phyloP scores from a whole-genome alignment of 2,888 invertebrate genomes.

The Ametastegia equiseti region DNA sequence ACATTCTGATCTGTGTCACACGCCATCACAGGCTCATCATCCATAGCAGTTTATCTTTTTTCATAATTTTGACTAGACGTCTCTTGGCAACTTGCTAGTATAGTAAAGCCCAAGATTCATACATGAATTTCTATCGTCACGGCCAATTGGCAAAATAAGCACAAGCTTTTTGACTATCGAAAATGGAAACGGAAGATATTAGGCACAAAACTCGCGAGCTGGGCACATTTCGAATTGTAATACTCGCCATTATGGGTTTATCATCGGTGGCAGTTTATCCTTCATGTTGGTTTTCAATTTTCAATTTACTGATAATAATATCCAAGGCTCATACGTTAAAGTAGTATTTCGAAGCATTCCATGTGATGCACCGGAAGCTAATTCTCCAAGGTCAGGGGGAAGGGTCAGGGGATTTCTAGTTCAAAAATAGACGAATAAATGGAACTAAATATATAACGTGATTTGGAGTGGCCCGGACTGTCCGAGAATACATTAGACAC shows the following conservation, averaged over 20 bases:
- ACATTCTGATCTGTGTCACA: not conserved
- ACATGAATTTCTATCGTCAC: too few species aligned
- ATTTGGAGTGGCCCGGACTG: not conserved
- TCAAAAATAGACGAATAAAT: slow-evolving; percentile 16
- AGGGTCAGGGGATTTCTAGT: not conserved
- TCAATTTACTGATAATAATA: not conserved
- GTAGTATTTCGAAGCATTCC: not conserved
- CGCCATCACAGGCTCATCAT: not conserved
- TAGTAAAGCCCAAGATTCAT: too few species aligned
- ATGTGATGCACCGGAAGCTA: slow-evolving; percentile 13
- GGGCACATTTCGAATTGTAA: too few species aligned
- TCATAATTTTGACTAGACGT: not conserved
- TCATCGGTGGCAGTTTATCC: too few species aligned
- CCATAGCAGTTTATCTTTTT: not conserved
- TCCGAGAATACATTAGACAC: not conserved
- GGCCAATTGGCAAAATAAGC: too few species aligned
- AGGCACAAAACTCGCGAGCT: too few species aligned
- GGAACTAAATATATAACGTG: not conserved
- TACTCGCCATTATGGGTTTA: too few species aligned
- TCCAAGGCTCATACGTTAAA: not conserved
- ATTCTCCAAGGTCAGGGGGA: slow-evolving; percentile 31
- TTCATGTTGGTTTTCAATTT: not conserved
- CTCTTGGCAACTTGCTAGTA: not conserved
- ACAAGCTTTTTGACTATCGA: too few species aligned
- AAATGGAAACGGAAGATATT: too few species aligned